phyloP scores from a whole-genome alignment of 2,113 vertebrate species.

The Struthio camelus region DNA sequence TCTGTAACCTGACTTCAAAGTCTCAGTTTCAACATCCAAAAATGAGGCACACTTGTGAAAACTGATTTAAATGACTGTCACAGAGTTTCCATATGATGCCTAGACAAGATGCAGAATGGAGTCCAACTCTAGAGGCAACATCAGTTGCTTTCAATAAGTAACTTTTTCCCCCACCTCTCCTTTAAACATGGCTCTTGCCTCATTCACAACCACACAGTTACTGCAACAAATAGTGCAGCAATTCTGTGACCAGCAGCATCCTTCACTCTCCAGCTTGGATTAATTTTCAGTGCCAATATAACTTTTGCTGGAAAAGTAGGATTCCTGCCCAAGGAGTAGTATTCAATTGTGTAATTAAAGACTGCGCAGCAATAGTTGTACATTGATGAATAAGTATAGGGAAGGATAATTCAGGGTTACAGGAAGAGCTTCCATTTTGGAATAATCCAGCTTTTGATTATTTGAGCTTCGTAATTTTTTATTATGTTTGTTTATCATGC shows the following conservation, averaged over 20 bases:
- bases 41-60: not conserved
- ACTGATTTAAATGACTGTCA: not conserved
- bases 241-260: not conserved
- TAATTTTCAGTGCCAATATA: not conserved
- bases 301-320: not conserved
- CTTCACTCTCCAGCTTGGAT: not conserved
- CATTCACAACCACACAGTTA: not conserved
- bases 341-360: not conserved
- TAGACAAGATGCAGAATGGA: not conserved
- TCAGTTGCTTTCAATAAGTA: not conserved
- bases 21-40: not conserved
- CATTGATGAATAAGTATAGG: not conserved
- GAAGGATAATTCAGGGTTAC: not conserved
- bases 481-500: not conserved
- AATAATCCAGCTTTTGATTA: not conserved
- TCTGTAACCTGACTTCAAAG: not conserved
- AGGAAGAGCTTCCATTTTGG: not conserved
- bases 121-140: not conserved
- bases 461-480: not conserved
- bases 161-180: not conserved
- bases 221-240: not conserved
- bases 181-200: not conserved
- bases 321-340: not conserved
- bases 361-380: not conserved
- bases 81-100: not conserved